Percentiles rank a stretch among this genome's conserved stretches.
Evolutionary conservation across 2,888 invertebrate species (phyloP).

Genomic region (Nasonia oneida): DNA sequence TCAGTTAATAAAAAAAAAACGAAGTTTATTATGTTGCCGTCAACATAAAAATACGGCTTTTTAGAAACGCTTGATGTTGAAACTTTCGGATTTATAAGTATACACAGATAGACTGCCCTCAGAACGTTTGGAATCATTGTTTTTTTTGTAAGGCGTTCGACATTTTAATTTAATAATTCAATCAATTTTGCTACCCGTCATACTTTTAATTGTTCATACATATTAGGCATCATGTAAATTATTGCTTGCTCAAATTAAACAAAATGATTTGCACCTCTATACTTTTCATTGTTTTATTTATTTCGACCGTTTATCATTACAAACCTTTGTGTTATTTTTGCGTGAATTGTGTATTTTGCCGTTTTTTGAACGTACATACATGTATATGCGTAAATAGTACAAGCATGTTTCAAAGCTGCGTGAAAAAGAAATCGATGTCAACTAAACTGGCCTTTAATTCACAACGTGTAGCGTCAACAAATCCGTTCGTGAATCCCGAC

Average conservation of each 20-base stretch:
- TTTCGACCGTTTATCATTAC: not conserved
- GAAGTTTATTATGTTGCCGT: not conserved
- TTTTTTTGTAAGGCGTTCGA: slow-evolving; percentile 22
- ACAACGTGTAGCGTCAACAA: slow-evolving; percentile 70
- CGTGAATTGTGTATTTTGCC: not conserved
- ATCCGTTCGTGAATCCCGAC: slow-evolving; percentile 75
- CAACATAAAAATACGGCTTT: slow-evolving; percentile 37
- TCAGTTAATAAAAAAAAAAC: not conserved
- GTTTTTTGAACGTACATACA: not conserved
- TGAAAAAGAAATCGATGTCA: not conserved
- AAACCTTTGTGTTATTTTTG: not conserved
- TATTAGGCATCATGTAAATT: slow-evolving; percentile 53
- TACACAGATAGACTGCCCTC: not conserved
- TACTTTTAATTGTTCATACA: slow-evolving; percentile 51
- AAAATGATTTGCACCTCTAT: slow-evolving; percentile 31
- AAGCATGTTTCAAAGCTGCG: not conserved
- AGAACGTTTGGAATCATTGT: slow-evolving; percentile 17
- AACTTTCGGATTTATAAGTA: not conserved
- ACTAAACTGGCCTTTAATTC: slow-evolving; percentile 24
- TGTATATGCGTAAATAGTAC: not conserved
- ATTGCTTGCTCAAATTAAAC: slow-evolving; percentile 57
- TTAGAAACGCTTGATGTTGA: slow-evolving; percentile 18
- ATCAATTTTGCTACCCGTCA: slow-evolving; percentile 22
- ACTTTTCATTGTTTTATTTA: slow-evolving; percentile 53
- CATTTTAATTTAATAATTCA: slow-evolving; percentile 25